Percentiles rank a stretch among this genome's conserved stretches.
Conservation (phyloP, 2,113 vertebrate genomes). For the Channa maculata region DNA sequence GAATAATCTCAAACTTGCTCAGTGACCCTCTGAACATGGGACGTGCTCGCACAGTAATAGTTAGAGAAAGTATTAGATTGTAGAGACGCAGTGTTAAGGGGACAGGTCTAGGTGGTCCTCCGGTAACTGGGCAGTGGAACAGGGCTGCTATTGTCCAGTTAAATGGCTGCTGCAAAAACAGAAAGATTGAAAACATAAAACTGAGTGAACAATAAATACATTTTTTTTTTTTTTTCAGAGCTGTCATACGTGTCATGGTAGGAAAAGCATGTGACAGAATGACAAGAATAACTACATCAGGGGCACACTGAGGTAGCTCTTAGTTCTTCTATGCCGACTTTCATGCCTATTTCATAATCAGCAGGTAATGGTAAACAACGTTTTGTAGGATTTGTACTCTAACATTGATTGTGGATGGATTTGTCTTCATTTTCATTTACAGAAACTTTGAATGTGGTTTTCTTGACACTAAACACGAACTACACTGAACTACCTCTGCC, state of each 20-base stretch:
- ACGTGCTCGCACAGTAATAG: conserved; percentile 34
- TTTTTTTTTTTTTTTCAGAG: not conserved
- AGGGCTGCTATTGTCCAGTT: conserved; percentile 6
- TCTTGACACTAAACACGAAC: too few species aligned
- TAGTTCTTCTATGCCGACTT: too few species aligned
- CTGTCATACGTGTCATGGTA: not conserved
- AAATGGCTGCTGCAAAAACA: conserved; percentile 38
- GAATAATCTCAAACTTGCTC: conserved; percentile 3
- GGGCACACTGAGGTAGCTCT: too few species aligned
- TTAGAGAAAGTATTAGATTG: conserved; percentile 51
- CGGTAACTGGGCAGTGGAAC: not conserved
- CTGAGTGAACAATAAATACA: not conserved
- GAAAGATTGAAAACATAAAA: not conserved
- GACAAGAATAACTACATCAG: not conserved
- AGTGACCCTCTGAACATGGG: not conserved
- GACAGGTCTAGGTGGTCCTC: conserved; percentile 37
- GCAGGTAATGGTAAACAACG: too few species aligned
- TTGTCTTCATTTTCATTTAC: too few species aligned
- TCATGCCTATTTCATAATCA: too few species aligned
- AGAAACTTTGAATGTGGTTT: too few species aligned
- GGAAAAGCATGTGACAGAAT: not conserved
- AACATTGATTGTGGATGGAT: too few species aligned
- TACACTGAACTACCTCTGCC: too few species aligned
- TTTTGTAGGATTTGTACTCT: too few species aligned
- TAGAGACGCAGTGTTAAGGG: conserved; percentile 70